These are phyloP conservation scores for Cryptotis parvus DNA, from an alignment of 2,113 vertebrate genomes.

Conservation along the genomic window DNA sequence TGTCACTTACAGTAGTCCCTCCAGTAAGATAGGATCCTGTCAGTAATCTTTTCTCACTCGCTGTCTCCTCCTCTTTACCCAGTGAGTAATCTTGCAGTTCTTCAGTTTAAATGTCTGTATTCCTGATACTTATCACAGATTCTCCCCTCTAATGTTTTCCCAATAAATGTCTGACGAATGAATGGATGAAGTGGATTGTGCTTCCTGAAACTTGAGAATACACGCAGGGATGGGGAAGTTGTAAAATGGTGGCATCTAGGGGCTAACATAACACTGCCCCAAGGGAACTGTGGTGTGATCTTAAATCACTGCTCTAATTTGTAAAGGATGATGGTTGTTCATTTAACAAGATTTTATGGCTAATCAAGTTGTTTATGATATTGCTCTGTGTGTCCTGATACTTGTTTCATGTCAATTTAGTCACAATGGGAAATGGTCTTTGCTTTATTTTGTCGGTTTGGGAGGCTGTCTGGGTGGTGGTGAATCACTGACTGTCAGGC, in stretches of 20 bases:
- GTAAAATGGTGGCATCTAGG: background rate
- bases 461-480: background rate
- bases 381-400: background rate
- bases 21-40: background rate
- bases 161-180: background rate
- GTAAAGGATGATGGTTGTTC: slow-evolving; percentile 9
- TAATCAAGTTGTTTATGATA: background rate
- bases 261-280: background rate
- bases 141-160: background rate
- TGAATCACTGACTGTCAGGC: slow-evolving; percentile 52
- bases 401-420: slow-evolving; percentile 30
- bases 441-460: slow-evolving; percentile 16
- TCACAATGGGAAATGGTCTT: background rate
- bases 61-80: background rate
- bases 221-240: background rate
- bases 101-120: background rate
- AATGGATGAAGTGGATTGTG: background rate
- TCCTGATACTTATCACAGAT: background rate
- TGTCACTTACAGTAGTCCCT: rapidly evolving
- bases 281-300: rapidly evolving
- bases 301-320: background rate
- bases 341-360: background rate
- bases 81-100: background rate
- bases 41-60: background rate
- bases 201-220: slow-evolving; percentile 32